Base-by-base conservation (phyloP, 2,113 vertebrate genomes). In the Motacilla alba region DNA sequence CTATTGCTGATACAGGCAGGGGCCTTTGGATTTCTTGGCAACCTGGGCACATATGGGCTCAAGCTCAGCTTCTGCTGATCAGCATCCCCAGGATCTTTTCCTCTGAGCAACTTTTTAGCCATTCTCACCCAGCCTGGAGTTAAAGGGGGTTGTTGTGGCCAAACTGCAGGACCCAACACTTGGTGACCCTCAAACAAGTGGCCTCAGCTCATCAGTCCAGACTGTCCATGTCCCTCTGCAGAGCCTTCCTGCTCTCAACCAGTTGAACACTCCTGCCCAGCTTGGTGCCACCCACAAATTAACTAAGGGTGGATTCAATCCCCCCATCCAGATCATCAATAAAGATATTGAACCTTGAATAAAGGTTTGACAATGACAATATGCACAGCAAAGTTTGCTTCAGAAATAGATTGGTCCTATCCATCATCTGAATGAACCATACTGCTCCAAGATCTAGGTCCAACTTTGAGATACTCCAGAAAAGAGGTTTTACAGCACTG, bases 281-380 rank as follows among this genome's bases (percentile, higher is more conserved):
- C 7, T 46, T 13, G 13, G 6, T 11, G 5, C 8, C 8, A 14
- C 31, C 13, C 10, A 11, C 6, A 39, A 39, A 68, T 31, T 62
- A 68, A 7, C 6, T 18, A 22, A 10, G 11, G 11, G 7, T n/a
- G 2, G 5, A 26, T 21, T 59, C 0, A 0, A 30, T 46, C 13
- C 5, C 8, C 4, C 18, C 11, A n/a, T 18, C 10, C n/a, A 47
- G 17, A 26, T 41, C 8, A 41, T 53, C 24, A 68, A 1, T 30
- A 47, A 52, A n/a, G 13, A 17, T 15, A 73, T 4, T 43, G 26
- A 50, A 43, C 10, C 12, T 49, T 31, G 11, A 55, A 55, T 18
- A 47, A 55, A 35, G 17, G 2, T 43, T 76, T 72, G 27, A 37
- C 31, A 17, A 26, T 27, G 37, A 5, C 4, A 52, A 28, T 4